Evolutionary conservation across 2,797 vertebrate genomes (phyloP), one percentile per base, ranked within the genome.

Genomic region (Clarias laeviceps): DNA sequence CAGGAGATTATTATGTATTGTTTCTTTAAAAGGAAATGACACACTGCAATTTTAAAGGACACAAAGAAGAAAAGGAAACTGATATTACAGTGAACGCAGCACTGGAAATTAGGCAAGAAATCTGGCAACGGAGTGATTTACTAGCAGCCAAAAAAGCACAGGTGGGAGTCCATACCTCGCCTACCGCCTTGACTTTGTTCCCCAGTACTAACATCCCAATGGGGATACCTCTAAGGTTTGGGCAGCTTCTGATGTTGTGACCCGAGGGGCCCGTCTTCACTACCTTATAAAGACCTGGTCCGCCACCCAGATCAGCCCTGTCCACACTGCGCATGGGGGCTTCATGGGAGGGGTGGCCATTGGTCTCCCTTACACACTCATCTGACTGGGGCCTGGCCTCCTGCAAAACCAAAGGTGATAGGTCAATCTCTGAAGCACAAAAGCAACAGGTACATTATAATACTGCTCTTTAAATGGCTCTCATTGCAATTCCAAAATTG

Each of bases 201-300:
- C 98, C 98, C 97, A 99, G 98, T 94, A 99, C 98, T 99, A 99
- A 99, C 98, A 99, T 99, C 99, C 98, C 98, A 99, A 99, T 99
- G 96, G 98, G 98, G 98, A 99, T 99, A 98, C 98, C 98, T 98
- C 98, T 99, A 98, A 99, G 98, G 98, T 99, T 99, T 96, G 98
- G 98, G 93, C 97, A 99, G 97, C 98, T 99, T 98, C 98, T 97
- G 97, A 99, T 98, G 97, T 99, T 99, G 97, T 99, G 98, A 96
- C 98, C 98, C 94, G 98, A 99, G 89, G 98, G 98, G 93, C 98
- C 98, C 90, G 98, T 99, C 97, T 99, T 99, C 97, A 99, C 98
- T 99, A 99, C 98, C 98, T 99, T 99, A 97, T 99, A 99, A 95
- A 98, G 93, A 94, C 98, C 98, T 92, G 97, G 97, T 93, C 98